Base-by-base conservation (phyloP, 2,888 invertebrate species). In the Rapana venosa region DNA sequence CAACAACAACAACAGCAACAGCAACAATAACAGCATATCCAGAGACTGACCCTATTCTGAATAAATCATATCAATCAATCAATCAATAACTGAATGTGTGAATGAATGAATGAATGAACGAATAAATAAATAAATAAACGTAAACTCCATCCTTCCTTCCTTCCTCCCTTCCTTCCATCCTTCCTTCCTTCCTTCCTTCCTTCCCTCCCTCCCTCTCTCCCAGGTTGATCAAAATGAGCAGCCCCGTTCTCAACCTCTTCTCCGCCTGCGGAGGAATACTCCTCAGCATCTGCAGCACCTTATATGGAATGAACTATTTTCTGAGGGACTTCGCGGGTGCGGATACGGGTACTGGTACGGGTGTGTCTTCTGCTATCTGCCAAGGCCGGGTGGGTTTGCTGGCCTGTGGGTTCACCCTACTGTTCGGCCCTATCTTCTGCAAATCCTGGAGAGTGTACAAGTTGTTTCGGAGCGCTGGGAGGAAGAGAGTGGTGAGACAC, bases 381-480 rank as follows among this genome's bases (percentile, higher is more conserved):
- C 36, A 74, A 17, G 13, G 56, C 11, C 91, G 94, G 32, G 90
- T 92, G 0, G 94, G 94, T 92, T 61, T 94, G 35, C 88, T 94
- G 20, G 91, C 93, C 17, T 77, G 92, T 15, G 91, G 93, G 4
- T 90, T 93, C 58, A 93, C 93, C 13, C 90, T 95, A 26, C 87
- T 95, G 47, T 93, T 93, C 56, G 94, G 94, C 13, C 94, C 95
- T 17, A 93, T 94, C 74, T 92, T 94, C 35, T 92, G 93, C 20
- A 95, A 94, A 88, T 90, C 93, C 0, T 95, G 95, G 95, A 83
- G 95, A 56, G 94, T 95, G 0, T 91, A 94, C 70, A 92, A 92
- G 86, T 94, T 95, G 87, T 95, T 95, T 90, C 92, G 92, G 70
- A 92, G 93, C 70, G 94, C 94, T 6, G 93, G 93, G 15, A 92